Evolutionary conservation across 2,888 invertebrate species (phyloP).

Genomic region (Drosophila fulvimacula): DNA sequence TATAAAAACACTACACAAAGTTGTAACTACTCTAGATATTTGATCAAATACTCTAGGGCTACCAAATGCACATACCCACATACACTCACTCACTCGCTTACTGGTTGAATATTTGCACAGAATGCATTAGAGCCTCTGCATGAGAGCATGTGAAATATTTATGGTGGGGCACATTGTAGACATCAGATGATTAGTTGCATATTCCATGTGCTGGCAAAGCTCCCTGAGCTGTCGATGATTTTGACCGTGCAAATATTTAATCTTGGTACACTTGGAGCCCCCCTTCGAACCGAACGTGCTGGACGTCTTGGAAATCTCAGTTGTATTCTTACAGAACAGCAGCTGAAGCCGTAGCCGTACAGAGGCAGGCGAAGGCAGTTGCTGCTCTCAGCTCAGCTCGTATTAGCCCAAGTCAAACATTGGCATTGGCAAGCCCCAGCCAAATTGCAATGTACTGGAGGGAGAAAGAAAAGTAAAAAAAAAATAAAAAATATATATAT

Average conservation of each 20-base stretch:
- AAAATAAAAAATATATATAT: background rate
- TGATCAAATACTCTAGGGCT: conserved; percentile 29
- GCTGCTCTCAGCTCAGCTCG: conserved; percentile 42
- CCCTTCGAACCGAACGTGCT: conserved; percentile 48
- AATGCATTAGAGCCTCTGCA: conserved; percentile 56
- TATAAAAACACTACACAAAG: background rate
- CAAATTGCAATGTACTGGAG: conserved; percentile 67
- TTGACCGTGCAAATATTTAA: conserved; percentile 74
- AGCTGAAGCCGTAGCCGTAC: conserved; percentile 19
- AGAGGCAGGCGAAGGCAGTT: background rate
- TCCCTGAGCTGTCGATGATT: conserved; percentile 65
- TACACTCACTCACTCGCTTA: background rate
- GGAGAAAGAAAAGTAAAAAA: conserved; percentile 11
- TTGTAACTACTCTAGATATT: conserved; percentile 9
- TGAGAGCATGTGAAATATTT: conserved; percentile 75
- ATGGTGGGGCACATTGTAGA: conserved; percentile 59
- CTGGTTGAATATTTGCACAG: conserved; percentile 64
- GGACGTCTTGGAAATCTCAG: conserved; percentile 72
- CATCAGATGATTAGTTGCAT: conserved; percentile 78
- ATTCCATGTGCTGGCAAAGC: conserved; percentile 39
- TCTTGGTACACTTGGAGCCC: conserved; percentile 61
- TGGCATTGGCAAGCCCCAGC: conserved; percentile 63
- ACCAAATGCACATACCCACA: background rate
- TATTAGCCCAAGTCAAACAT: conserved; percentile 79
- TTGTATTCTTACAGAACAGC: conserved; percentile 58